Percentiles rank a stretch among this genome's conserved stretches.
Evolutionary conservation across 30 jellyfish, hydroid and myxozoan genomes (phyloP).

Genomic region (Phacellophora camtschatica): DNA sequence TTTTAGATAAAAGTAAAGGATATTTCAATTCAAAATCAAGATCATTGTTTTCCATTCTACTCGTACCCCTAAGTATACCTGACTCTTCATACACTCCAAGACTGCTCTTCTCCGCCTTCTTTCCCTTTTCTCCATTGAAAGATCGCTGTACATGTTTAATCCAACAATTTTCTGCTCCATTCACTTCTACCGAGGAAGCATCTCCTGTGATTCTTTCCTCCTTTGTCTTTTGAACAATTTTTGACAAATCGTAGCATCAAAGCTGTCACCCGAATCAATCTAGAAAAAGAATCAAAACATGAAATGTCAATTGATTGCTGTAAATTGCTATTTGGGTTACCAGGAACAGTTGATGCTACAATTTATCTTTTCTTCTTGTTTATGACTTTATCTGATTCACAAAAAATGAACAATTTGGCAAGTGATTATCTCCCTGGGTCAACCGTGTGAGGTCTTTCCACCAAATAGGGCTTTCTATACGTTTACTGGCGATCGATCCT

Average conservation of each 20-base stretch:
- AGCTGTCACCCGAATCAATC: background rate
- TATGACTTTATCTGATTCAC: background rate
- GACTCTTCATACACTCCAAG: background rate
- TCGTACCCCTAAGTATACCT: background rate
- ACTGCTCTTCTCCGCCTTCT: background rate
- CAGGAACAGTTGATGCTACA: background rate
- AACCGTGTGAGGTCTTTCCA: conserved; percentile 36
- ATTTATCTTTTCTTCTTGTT: background rate
- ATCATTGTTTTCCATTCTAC: too few species aligned
- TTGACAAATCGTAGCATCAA: background rate
- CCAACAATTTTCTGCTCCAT: background rate
- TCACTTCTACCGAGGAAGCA: background rate
- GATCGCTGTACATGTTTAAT: background rate
- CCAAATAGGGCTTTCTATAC: background rate
- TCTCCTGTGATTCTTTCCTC: background rate
- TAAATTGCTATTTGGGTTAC: background rate
- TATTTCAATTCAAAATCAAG: too few species aligned
- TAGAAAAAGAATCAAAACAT: background rate
- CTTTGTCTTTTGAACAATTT: background rate
- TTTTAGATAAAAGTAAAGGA: too few species aligned
- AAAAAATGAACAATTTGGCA: background rate
- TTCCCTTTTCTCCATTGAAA: background rate
- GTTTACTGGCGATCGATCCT: conserved; percentile 12
- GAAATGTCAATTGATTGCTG: background rate
- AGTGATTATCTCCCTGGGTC: background rate